Conservation (phyloP, 2,113 vertebrate genomes). For the Prunella himalayana region DNA sequence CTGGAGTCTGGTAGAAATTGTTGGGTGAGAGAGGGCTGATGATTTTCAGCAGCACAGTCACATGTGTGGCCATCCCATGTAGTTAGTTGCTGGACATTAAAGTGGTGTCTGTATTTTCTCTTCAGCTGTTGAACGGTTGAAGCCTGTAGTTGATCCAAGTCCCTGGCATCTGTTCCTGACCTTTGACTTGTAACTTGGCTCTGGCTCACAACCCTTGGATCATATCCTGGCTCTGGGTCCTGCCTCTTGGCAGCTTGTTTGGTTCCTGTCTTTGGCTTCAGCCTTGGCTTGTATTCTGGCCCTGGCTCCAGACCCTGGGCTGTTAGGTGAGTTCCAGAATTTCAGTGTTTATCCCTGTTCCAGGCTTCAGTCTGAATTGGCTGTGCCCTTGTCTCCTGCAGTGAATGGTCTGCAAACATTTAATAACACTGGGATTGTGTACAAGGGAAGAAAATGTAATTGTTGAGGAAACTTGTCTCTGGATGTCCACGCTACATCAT, state of each 20-base stretch:
- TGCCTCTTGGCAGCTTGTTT: background rate
- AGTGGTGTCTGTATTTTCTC: background rate
- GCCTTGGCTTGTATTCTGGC: background rate
- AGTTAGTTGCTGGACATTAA: background rate
- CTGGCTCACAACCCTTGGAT: background rate
- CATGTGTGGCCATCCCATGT: background rate
- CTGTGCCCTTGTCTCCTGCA: background rate
- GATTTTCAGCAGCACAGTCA: background rate
- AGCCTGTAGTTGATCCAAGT: background rate
- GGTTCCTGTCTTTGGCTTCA: background rate
- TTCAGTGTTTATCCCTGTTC: background rate
- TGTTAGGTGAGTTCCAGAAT: background rate
- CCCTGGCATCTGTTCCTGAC: constrained; percentile 28
- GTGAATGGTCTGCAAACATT: constrained; percentile 4
- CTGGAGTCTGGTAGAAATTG: background rate
- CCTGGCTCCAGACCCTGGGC: background rate
- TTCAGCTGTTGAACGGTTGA: background rate
- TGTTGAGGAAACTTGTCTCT: background rate
- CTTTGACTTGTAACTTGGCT: constrained; percentile 35
- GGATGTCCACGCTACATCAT: rapidly evolving
- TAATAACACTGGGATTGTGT: background rate
- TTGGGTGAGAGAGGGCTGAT: background rate
- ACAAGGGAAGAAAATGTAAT: background rate
- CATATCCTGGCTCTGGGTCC: background rate
- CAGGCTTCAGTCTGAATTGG: background rate